Percentiles rank a stretch among this genome's conserved stretches.
Evolutionary conservation across 2,797 vertebrate species (phyloP).

Genomic region (Gymnocypris eckloni): DNA sequence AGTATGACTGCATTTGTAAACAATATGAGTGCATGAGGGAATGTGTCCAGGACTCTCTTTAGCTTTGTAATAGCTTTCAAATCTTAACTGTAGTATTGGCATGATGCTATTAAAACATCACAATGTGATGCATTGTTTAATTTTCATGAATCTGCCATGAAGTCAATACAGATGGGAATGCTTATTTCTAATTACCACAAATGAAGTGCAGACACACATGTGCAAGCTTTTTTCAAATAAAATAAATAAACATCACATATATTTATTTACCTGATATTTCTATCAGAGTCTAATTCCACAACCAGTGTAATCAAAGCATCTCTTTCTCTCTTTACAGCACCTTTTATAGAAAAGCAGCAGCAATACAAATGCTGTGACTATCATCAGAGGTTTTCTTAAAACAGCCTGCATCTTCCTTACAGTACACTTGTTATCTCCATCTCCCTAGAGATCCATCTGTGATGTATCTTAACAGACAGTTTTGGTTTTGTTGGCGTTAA

Average conservation of each 20-base stretch:
- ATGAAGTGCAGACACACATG: background rate
- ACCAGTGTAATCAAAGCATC: background rate
- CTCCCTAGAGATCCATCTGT: background rate
- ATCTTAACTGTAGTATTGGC: background rate
- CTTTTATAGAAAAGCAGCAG: conserved; percentile 4
- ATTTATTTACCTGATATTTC: background rate
- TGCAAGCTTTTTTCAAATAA: conserved; percentile 1
- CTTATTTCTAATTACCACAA: conserved; percentile 6
- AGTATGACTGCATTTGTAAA: conserved; percentile 47
- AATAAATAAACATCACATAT: background rate
- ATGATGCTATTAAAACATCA: conserved; percentile 30
- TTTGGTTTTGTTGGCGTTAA: background rate
- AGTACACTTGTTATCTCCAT: background rate
- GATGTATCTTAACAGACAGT: background rate
- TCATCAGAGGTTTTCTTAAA: background rate
- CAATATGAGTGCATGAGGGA: conserved; percentile 44
- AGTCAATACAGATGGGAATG: conserved; percentile 23
- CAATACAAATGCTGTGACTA: background rate
- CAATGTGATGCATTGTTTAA: conserved; percentile 14
- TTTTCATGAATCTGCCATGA: conserved; percentile 15
- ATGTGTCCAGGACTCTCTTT: background rate
- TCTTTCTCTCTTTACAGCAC: background rate
- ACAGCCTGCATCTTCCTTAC: background rate
- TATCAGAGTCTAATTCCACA: background rate
- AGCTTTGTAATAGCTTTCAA: background rate